Percentiles rank a stretch among this genome's conserved stretches.
Evolutionary conservation across 1,140 invertebrate genomes (phyloP).

Genomic region (Lepidurus couesii): DNA sequence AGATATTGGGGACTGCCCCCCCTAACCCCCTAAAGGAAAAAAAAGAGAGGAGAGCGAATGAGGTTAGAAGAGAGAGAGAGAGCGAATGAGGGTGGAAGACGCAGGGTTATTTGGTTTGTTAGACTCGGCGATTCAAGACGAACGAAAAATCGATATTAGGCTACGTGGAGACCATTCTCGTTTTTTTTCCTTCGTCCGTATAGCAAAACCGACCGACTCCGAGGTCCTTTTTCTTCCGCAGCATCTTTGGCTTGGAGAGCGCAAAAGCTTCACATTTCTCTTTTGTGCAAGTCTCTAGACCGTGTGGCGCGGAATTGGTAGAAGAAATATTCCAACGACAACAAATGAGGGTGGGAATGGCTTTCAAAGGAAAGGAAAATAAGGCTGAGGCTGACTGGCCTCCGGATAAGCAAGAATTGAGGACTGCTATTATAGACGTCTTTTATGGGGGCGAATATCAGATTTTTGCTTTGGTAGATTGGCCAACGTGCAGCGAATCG

Average conservation of each 20-base stretch:
- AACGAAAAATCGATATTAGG: slow-evolving; percentile 7
- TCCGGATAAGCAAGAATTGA: background rate
- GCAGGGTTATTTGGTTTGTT: background rate
- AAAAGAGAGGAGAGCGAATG: background rate
- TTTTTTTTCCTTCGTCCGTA: background rate
- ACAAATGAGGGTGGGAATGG: background rate
- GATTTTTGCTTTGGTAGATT: background rate
- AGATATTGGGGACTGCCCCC: background rate
- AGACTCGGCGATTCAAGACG: background rate
- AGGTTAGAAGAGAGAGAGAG: background rate
- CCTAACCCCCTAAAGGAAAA: background rate
- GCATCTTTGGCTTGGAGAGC: background rate
- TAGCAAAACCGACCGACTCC: background rate
- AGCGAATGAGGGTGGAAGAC: background rate
- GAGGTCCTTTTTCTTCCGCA: background rate
- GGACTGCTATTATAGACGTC: background rate
- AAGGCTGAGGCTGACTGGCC: background rate
- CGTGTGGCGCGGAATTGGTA: background rate
- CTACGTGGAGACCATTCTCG: background rate
- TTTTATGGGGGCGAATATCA: no score
- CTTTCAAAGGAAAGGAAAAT: background rate
- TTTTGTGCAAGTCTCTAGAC: background rate
- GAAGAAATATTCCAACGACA: background rate
- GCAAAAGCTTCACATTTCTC: slow-evolving; percentile 3
- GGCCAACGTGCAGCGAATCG: background rate